Base-by-base conservation (phyloP, 2,888 invertebrate genomes). In the Trilocha varians region DNA sequence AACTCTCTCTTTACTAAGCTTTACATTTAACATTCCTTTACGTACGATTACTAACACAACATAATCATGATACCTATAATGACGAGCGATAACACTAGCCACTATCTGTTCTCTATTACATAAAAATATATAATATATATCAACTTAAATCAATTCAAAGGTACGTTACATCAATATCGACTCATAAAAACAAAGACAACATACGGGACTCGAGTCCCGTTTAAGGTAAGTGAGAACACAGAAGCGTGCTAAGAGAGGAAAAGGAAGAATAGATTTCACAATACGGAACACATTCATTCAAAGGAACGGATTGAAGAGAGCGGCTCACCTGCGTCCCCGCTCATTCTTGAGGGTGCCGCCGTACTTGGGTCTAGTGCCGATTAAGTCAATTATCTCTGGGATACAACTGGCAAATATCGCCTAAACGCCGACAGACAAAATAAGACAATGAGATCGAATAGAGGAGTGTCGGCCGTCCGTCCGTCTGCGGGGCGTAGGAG, bases 381-480 rank as follows among this genome's bases (percentile, higher is more conserved):
- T 96, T 92, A 99, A 96, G 93, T 99, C 99, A 90, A 98, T 98
- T 90, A 99, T 99, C 94, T 99, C 99, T 88, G 99, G 99, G 90
- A 99, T 98, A 93, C 98, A 98, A 93, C 97, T 98, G 91, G 99
- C 99, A 95, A 99, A 99, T 93, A 99, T 98, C 91, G 99, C 99
- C 98, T 98, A 88, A 87, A 88, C 87, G 87, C 86, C 85, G 87
- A 82, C 84, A 85, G 87, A 88, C 87, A 88, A 84, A 88, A 88
- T 82, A 88, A 87, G 84, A 87, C 84, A 87, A 87, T 86, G 78
- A 85, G 83, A 83, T 79, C 77, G 69, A 78, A 70, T 79, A 70
- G 75, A 74, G 64, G 67, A 68, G 66, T 66, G 64, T 68, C 63
- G 66, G 70, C 53, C 59, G 49, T 53, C 52, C 57, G 53, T 53